These are phyloP conservation scores for Pionites leucogaster DNA, from an alignment of 2,113 vertebrate species.

Conservation along the genomic window DNA sequence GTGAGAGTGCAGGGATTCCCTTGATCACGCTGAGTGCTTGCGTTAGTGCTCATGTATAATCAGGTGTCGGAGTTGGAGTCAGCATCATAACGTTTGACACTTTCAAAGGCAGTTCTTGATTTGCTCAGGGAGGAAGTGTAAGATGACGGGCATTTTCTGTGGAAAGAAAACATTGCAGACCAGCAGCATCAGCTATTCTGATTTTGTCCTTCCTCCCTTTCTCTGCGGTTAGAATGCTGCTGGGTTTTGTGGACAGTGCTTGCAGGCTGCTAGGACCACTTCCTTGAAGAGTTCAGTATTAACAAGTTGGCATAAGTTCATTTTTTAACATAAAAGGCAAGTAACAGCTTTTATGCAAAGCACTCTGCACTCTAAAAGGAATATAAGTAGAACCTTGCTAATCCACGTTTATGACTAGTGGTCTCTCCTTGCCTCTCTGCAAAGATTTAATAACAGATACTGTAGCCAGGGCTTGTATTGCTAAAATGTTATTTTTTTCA, in stretches of 20 bases:
- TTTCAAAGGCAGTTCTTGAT: background rate
- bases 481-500: constrained; percentile 47
- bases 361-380: background rate
- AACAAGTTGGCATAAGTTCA: constrained; percentile 32
- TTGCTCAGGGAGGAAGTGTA: background rate
- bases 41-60: background rate
- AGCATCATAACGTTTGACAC: background rate
- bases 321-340: background rate
- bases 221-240: background rate
- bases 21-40: background rate
- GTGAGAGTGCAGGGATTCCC: background rate
- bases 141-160: background rate
- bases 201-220: background rate
- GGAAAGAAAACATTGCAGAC: background rate
- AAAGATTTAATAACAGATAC: constrained; percentile 66
- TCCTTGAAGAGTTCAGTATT: background rate
- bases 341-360: constrained; percentile 19
- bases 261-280: background rate
- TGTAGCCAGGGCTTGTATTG: constrained; percentile 28
- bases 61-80: background rate
- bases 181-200: background rate
- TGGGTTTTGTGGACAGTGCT: background rate
- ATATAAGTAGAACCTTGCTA: constrained; percentile 25
- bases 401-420: constrained; percentile 35
- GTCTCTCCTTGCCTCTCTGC: constrained; percentile 28